Base-by-base conservation (phyloP, 37 sponge, comb jelly and placozoan species). In the Halichondria panicea region DNA sequence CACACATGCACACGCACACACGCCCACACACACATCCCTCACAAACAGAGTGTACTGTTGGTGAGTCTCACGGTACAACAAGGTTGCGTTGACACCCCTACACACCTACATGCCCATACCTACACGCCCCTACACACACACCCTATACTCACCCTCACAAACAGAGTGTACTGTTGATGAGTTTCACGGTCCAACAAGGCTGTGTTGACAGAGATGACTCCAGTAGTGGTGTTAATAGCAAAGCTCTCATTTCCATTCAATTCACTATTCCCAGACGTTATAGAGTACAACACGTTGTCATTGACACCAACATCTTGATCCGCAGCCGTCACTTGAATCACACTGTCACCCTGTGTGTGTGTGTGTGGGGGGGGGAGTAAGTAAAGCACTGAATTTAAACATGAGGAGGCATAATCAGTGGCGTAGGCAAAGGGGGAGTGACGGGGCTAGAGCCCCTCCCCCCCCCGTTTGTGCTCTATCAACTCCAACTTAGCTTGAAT, bases 261-360 rank as follows among this genome's bases (percentile, higher is more conserved):
- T 28, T 37, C 22, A 40, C 25, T 27, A 30, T 86, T 66, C n/a
- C 80, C 72, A 64, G 50, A 36, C 5, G 38, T 33, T 2, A 86
- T 70, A 1, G 36, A 19, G 42, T 72, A 86, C 2, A 78, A 7
- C 19, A 86, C 42, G 31, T 34, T 48, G 58, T 78, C 86, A 66
- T 86, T 58, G 43, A 86, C 55, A 27, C 77, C 78, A 6, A 30
- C 21, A 52, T 86, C 86, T 18, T 45, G 63, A 25, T 86, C 86
- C 34, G 11, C n/a, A 43, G 86, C 86, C 3, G 40, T 55, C 22
- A 86, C 74, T 28, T 35, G 43, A 7, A 72, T 24, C 15, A 86
- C 60, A 65, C 5, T 15, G 12, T 43, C 43, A 53, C 80, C 86
- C 86, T 86, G 72, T n/a, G n/a, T n/a, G n/a, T n/a, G n/a, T n/a